Conservation (phyloP, 2,888 invertebrate species). For the Hermaeophaga mercurialis region DNA sequence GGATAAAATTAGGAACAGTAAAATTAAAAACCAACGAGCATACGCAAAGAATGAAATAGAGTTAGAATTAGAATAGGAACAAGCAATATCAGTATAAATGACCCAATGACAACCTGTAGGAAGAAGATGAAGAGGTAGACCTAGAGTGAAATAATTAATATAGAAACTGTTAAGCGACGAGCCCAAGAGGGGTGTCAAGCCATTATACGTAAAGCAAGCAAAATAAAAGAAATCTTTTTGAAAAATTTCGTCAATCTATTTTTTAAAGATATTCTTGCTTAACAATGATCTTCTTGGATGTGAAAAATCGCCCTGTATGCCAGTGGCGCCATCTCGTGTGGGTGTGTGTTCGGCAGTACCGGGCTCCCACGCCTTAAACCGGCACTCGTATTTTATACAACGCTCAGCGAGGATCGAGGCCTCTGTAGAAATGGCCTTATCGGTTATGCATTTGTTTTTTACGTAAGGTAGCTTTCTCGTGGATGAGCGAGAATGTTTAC, state of each 20-base stretch:
- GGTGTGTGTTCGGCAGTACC: slow-evolving; percentile 36
- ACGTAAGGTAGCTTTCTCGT: slow-evolving; percentile 22
- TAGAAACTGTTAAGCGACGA: background rate
- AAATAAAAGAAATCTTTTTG: too few species aligned
- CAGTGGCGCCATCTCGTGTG: slow-evolving; percentile 39
- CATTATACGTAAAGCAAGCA: slow-evolving; percentile 21
- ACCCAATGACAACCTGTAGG: too few species aligned
- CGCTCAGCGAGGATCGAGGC: slow-evolving; percentile 27
- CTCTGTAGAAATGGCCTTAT: slow-evolving; percentile 27
- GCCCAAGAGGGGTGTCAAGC: slow-evolving; percentile 5
- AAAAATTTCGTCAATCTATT: too few species aligned
- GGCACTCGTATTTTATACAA: slow-evolving; percentile 29
- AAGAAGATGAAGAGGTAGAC: too few species aligned
- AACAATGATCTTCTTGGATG: background rate
- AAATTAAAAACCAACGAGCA: too few species aligned
- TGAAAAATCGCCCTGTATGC: slow-evolving; percentile 18
- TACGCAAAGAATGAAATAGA: too few species aligned
- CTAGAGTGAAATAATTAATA: background rate
- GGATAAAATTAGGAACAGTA: too few species aligned
- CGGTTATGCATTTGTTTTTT: slow-evolving; percentile 29
- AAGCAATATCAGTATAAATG: too few species aligned
- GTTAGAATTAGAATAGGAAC: too few species aligned
- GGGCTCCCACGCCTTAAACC: slow-evolving; percentile 32
- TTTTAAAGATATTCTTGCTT: too few species aligned
- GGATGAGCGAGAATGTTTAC: slow-evolving; percentile 13